These are phyloP conservation scores for Dryadula phaetusa DNA, from an alignment of 2,888 invertebrate species.

Conservation along the genomic window DNA sequence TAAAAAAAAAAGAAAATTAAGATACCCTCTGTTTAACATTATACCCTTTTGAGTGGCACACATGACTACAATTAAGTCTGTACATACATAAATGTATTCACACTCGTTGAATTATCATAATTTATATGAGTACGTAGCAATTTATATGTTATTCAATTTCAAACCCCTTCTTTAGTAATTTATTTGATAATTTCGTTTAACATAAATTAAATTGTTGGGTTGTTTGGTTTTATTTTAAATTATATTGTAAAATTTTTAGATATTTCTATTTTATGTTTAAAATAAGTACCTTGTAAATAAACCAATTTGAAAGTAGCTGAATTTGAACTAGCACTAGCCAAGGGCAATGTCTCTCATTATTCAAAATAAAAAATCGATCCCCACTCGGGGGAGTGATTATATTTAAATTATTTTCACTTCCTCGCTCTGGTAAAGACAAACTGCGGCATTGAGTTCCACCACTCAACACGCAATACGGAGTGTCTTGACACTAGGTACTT, in stretches of 20 bases:
- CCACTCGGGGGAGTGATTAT: too few relatives aligned
- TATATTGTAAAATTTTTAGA: not conserved
- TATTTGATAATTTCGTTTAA: conserved; percentile 14
- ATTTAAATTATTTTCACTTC: too few relatives aligned
- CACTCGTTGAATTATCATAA: conserved; percentile 23
- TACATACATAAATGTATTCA: conserved; percentile 14
- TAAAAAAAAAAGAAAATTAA: too few relatives aligned
- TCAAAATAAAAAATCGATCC: too few relatives aligned
- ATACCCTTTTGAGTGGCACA: conserved; percentile 13
- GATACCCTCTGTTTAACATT: not conserved
- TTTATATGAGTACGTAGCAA: conserved; percentile 16
- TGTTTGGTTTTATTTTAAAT: not conserved
- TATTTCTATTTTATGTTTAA: not conserved
- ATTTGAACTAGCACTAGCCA: too few relatives aligned
- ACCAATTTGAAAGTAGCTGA: too few relatives aligned
- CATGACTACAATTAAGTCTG: conserved; percentile 20
- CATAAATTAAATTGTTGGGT: not conserved
- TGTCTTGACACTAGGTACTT: too few relatives aligned
- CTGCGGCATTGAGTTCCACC: too few relatives aligned
- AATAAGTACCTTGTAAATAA: not conserved
- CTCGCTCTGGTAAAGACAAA: too few relatives aligned
- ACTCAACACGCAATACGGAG: too few relatives aligned
- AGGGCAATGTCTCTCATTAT: too few relatives aligned
- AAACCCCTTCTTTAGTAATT: conserved; percentile 16
- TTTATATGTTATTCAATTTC: conserved; percentile 17